phyloP scores from a whole-genome alignment of 2,888 invertebrate species.

The Matsumyia berberina region DNA sequence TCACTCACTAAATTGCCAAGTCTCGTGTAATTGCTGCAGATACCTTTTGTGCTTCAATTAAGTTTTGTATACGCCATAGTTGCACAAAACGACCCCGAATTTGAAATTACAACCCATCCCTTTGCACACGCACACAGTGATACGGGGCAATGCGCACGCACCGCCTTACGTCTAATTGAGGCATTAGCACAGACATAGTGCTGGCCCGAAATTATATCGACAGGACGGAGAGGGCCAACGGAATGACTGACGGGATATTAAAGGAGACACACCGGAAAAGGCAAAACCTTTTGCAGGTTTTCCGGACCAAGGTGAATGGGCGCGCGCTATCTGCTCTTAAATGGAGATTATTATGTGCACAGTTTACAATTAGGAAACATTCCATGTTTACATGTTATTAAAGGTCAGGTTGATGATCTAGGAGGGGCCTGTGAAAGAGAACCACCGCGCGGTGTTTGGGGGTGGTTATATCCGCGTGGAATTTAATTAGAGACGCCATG shows the following conservation, averaged over 20 bases:
- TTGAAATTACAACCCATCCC: constrained; percentile 51
- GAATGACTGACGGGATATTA: constrained; percentile 55
- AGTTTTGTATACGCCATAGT: constrained; percentile 26
- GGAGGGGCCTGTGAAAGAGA: neutral
- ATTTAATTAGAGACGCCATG: constrained; percentile 72
- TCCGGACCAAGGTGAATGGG: constrained; percentile 57
- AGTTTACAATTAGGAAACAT: constrained; percentile 70
- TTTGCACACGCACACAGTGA: neutral
- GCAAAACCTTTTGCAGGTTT: constrained; percentile 47
- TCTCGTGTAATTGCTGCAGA: constrained; percentile 57
- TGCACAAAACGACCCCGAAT: constrained; percentile 66
- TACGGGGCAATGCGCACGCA: constrained; percentile 39
- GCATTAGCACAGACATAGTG: constrained; percentile 64
- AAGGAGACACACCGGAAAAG: constrained; percentile 58
- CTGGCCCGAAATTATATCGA: constrained; percentile 62
- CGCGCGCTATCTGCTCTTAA: constrained; percentile 66
- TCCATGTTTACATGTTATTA: constrained; percentile 71
- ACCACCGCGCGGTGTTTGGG: neutral
- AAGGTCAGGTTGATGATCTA: constrained; percentile 65
- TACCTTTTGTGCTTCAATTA: constrained; percentile 46
- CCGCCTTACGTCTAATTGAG: constrained; percentile 67
- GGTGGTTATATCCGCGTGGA: constrained; percentile 57
- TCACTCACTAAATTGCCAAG: constrained; percentile 69
- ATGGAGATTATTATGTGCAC: constrained; percentile 72
- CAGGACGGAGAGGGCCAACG: constrained; percentile 50